Conservation (phyloP, 2,797 vertebrate genomes). For the Gymnoscopelus braueri region DNA sequence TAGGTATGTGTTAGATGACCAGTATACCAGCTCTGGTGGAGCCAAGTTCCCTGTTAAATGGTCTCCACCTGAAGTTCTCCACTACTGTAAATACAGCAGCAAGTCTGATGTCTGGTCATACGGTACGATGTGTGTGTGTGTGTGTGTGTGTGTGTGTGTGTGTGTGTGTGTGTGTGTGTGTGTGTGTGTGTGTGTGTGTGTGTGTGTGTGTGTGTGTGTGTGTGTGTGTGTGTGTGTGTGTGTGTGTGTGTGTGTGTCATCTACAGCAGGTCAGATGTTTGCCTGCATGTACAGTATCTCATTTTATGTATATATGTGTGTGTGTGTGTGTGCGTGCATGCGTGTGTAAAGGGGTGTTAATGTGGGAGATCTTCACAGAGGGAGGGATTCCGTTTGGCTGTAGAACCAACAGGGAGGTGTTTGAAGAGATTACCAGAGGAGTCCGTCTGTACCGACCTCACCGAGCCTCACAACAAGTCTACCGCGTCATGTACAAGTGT, state of each 20-base stretch:
- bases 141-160: constrained; percentile 3
- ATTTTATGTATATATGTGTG: constrained; percentile 17
- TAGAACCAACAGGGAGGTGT: constrained; percentile 84
- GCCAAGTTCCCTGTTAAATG: constrained; percentile 91
- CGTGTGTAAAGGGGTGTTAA: constrained; percentile 84
- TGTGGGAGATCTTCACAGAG: constrained; percentile 92
- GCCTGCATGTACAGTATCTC: no score
- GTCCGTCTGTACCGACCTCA: constrained; percentile 84
- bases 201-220: constrained; percentile 31
- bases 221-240: constrained; percentile 35
- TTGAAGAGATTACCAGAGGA: constrained; percentile 86
- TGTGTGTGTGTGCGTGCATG: constrained; percentile 15
- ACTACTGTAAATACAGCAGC: constrained; percentile 90
- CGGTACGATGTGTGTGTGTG: constrained; percentile 75
- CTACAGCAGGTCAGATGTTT: no score
- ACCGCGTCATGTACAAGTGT: constrained; percentile 89
- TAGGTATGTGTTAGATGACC: constrained; percentile 88
- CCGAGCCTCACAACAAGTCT: constrained; percentile 75
- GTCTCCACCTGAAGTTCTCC: constrained; percentile 91
- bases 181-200: constrained; percentile 12
- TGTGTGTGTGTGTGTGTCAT: constrained; percentile 34
- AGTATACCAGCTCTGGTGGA: constrained; percentile 89
- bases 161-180: constrained; percentile 24
- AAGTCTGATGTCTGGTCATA: constrained; percentile 94
- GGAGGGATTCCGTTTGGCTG: constrained; percentile 88